Evolutionary conservation across 1,140 invertebrate species (phyloP).

Genomic region (Solenopsis invicta): DNA sequence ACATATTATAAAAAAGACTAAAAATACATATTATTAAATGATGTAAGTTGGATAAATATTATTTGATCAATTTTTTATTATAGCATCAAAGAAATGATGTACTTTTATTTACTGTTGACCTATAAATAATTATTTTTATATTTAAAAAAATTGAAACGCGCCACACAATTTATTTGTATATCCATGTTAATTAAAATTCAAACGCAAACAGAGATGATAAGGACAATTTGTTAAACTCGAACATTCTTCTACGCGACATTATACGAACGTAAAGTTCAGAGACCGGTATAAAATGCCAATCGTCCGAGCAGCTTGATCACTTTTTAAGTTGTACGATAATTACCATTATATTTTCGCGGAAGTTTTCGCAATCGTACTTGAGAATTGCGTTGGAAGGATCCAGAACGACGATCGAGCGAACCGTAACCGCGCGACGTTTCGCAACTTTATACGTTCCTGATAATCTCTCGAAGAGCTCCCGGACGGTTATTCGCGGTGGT

Average conservation of each 20-base stretch:
- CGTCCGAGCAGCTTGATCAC: constrained; percentile 30
- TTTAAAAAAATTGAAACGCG: neutral
- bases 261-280: neutral
- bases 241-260: constrained; percentile 5
- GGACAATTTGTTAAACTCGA: constrained; percentile 5
- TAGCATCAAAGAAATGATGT: neutral
- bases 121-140: constrained; percentile 12
- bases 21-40: neutral
- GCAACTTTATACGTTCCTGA: constrained; percentile 77
- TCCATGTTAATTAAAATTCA: constrained; percentile 15
- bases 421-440: constrained; percentile 62
- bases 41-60: neutral
- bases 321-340: constrained; percentile 60
- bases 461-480: constrained; percentile 75
- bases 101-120: neutral
- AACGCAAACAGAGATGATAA: constrained; percentile 11
- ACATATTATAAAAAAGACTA: neutral
- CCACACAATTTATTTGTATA: neutral
- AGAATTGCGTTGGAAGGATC: constrained; percentile 39
- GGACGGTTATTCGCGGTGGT: constrained; percentile 78
- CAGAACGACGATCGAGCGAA: constrained; percentile 57
- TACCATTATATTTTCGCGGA: constrained; percentile 55
- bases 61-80: neutral
- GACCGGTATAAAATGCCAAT: constrained; percentile 25
- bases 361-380: constrained; percentile 41